phyloP scores from a whole-genome alignment of 2,797 vertebrate genomes.

The Pampus argenteus region DNA sequence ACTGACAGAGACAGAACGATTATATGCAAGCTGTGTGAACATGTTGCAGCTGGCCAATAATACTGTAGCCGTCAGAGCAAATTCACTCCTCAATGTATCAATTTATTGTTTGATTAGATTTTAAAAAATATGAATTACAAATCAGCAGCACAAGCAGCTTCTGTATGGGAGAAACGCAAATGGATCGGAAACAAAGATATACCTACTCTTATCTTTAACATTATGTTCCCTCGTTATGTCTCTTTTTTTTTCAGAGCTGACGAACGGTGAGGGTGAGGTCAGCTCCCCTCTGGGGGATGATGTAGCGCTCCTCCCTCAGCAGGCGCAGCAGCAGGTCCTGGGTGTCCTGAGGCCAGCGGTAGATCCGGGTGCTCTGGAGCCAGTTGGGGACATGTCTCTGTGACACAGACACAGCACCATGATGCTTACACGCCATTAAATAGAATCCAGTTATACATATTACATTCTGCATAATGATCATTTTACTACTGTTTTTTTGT shows the following conservation, averaged over 20 bases:
- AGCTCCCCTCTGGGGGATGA: constrained; percentile 87
- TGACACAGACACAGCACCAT: constrained; percentile 12
- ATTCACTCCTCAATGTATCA: no score
- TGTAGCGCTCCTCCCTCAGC: constrained; percentile 91
- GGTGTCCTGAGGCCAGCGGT: constrained; percentile 90
- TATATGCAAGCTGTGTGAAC: no score
- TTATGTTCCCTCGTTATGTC: no score
- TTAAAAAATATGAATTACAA: neutral
- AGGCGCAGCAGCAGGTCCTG: constrained; percentile 92
- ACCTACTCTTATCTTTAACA: neutral
- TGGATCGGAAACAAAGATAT: no score
- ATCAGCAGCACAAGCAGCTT: neutral
- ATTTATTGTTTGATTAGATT: no score
- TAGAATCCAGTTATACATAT: no score
- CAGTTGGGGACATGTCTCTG: constrained; percentile 93
- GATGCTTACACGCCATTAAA: no score
- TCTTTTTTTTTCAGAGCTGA: constrained; percentile 70
- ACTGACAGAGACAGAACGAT: no score
- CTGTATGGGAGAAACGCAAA: no score
- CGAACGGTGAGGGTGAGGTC: constrained; percentile 91
- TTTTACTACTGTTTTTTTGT: neutral
- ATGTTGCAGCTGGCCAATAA: no score
- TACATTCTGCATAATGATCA: no score
- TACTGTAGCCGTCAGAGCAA: no score
- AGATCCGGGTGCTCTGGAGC: constrained; percentile 94